Evolutionary conservation across 1,140 invertebrate species (phyloP), one percentile per base, ranked within the genome.

Genomic region (Coenobita brevimanus): DNA sequence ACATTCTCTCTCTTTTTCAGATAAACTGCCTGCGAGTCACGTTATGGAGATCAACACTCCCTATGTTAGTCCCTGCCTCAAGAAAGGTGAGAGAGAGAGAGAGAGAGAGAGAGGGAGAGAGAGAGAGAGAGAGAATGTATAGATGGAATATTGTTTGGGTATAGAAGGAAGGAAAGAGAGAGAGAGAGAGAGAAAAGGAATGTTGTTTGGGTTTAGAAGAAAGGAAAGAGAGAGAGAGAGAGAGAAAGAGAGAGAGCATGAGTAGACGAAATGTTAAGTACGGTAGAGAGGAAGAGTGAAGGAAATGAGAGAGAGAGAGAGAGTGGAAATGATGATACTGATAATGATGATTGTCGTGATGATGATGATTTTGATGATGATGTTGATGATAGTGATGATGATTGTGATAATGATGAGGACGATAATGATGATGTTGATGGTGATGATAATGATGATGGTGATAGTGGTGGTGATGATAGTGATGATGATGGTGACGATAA

Each of bases 1-100:
- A n/a, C n/a, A n/a, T n/a, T 82, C 17, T 69, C n/a, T 50, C 41
- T 82, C 81, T 71, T 27, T 50, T 71, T 17, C 64, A 82, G 64
- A 82, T 71, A 50, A 69, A 36, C 38, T 71, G 15, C 50, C 81
- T 0, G 38, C 81, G 15, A 43, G 60, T 21, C 81, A 82, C 81
- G 81, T 82, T 27, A 82, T 82, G 81, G 81, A 82, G 69, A 82
- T 82, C 30, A 82, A 71, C 67, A 50, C 64, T 0, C 17, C 64
- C n/a, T 82, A 82, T 82, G 81, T 10, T 17, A 50, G 36, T 27
- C 62, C 64, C 38, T 33, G 54, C 60, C 60, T 82, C 43, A 82
- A 82, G 36, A 62, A 38, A 76, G 82, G 69, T 62, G 17, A 76
- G 57, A n/a, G 15, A 43, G 4, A 21, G 67, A 73, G 50, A 57